phyloP scores from a whole-genome alignment of 2,113 vertebrate species.

The Crotalus horridus region DNA sequence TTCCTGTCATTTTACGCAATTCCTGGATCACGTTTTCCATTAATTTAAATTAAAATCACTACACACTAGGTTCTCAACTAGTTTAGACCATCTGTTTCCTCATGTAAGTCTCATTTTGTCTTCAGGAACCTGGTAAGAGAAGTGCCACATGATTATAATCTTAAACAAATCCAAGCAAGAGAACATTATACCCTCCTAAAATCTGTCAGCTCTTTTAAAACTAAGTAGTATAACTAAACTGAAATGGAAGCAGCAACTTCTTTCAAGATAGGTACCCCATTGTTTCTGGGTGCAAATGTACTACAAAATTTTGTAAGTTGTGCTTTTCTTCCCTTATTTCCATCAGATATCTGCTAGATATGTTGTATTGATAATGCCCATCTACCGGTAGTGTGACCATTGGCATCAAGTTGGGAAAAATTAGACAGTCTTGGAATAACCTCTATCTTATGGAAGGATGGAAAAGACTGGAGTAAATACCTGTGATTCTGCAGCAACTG shows the following conservation, averaged over 20 bases:
- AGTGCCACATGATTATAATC: conserved; percentile 3
- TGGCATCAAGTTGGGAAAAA: background rate
- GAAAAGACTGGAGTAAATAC: background rate
- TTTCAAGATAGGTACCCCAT: background rate
- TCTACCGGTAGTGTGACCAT: background rate
- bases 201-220: background rate
- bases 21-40: conserved; percentile 16
- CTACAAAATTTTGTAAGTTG: background rate
- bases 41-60: conserved; percentile 23
- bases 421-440: background rate
- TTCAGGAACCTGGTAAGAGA: conserved; percentile 3
- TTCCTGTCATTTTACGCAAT: conserved; percentile 17
- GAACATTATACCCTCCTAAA: background rate
- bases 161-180: conserved; percentile 8
- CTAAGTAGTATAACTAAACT: background rate
- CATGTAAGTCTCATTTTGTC: background rate
- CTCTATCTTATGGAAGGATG: background rate
- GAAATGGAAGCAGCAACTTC: background rate
- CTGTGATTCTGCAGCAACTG: background rate
- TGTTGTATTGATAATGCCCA: background rate
- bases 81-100: conserved; percentile 17
- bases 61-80: background rate
- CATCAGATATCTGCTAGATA: background rate
- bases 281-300: background rate
- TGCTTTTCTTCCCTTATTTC: background rate